Evolutionary conservation across 2,888 invertebrate genomes (phyloP), one percentile per base, ranked within the genome.

Genomic region (Philopedon plagiatum): DNA sequence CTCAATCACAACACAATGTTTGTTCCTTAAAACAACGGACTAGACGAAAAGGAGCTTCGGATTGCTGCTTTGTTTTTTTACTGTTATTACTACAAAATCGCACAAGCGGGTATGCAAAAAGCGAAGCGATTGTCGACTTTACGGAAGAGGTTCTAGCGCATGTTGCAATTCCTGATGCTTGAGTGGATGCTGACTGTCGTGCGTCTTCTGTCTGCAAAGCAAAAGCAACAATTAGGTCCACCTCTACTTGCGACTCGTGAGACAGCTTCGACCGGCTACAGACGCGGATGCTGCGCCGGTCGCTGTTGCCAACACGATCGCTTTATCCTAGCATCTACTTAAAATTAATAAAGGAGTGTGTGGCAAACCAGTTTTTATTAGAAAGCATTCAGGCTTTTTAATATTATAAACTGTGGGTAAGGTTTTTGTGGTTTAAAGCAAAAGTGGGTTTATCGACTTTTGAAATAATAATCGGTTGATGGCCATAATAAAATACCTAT

Each of bases 51-150:
- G 34, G 58, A 44, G 57, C 29, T 66, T 57, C 56, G 29, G 54
- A 32, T 23, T 51, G 37, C 21, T 60, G 66, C 57, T 65, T 58
- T 69, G 58, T 67, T 62, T 56, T 76, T 67, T 72, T 62, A 56
- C 56, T 63, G 58, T 71, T 71, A 51, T 63, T 69, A 72, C 77
- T 75, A 74, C 71, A 62, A 65, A 62, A 72, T 82, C 82, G 83
- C 83, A 81, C 79, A 84, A 83, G 85, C 84, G 80, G 83, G 83
- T 82, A 83, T 83, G 84, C 85, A 79, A 83, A 71, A 84, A 85
- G 84, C 84, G 80, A 85, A 85, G 84, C 84, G 83, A 83, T 82
- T 83, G 83, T 84, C 82, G 81, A 81, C 41, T 72, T 71, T 61
- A 66, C 63, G 56, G 70, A 70, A 71, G 67, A 73, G 75, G 74